These are phyloP conservation scores for Poeciliopsis infans DNA, from an alignment of 2,797 vertebrate species.

Conservation along the genomic window DNA sequence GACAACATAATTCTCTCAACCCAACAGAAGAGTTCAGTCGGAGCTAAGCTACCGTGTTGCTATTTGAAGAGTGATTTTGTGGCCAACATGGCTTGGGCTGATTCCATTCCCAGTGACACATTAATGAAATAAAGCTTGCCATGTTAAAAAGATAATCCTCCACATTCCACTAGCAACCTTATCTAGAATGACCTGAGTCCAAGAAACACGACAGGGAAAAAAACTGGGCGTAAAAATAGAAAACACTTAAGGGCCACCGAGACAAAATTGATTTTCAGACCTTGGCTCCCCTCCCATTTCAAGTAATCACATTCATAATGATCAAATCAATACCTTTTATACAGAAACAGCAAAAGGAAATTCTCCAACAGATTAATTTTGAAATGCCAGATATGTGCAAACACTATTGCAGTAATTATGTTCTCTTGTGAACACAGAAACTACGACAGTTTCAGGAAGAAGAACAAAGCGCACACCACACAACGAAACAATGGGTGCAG, in stretches of 20 bases:
- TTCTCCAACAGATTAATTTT: conserved; percentile 19
- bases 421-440: conserved; percentile 24
- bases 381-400: conserved; percentile 32
- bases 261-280: conserved; percentile 48
- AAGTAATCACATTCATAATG: conserved; percentile 52
- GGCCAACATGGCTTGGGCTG: conserved; percentile 46
- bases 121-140: conserved; percentile 52
- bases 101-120: conserved; percentile 56
- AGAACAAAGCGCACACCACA: conserved; percentile 52
- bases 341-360: conserved; percentile 39
- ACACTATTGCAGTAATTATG: conserved; percentile 40
- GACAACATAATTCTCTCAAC: conserved; percentile 69
- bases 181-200: conserved; percentile 54
- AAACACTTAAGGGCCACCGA: conserved; percentile 18
- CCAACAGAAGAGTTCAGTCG: conserved; percentile 60
- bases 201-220: conserved; percentile 31
- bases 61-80: conserved; percentile 65
- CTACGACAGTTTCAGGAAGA: background rate
- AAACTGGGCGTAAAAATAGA: conserved; percentile 40
- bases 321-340: conserved; percentile 45
- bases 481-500: conserved; percentile 33
- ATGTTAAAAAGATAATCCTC: conserved; percentile 62
- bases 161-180: conserved; percentile 51
- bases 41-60: conserved; percentile 65
- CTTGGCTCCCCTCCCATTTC: conserved; percentile 20